Base-by-base conservation (phyloP, 2,113 vertebrate genomes). In the Odocoileus hemionus region DNA sequence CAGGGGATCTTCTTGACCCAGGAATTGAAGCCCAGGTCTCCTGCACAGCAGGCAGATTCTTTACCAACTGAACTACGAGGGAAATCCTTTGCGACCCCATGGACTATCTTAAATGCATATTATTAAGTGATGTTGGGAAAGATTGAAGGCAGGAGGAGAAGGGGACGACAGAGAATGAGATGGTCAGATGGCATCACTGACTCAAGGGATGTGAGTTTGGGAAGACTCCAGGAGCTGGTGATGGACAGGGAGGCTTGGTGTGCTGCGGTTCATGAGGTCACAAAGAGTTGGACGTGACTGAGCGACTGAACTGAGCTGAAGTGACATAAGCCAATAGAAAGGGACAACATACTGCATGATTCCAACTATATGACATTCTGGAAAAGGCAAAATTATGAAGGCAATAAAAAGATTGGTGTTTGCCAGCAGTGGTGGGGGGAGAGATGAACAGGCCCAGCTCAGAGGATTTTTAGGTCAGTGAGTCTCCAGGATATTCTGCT, bases 1-100 rank as follows among this genome's bases (percentile, higher is more conserved):
- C 19, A 23, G 67, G n/a, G n/a, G n/a, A 70, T 23, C n/a, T 39
- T 70, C 67, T 17, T 0, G 2, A 70, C 1, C 0, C 10, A 70
- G 67, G 67, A 70, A 23, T 39, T 0, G 5, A 70, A 70, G 19
- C 67, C n/a, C 67, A 70, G 67, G 67, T 70, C n/a, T 70, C n/a
- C n/a, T 39, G n/a, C 19, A 23, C 21, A 19, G n/a, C 67, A 70
- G 67, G 67, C 67, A 70, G 67, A 39, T 70, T 70, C 67, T 70
- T 70, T 19, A 39, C 67, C 67, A 70, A 12, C 67, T 23, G 19
- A 70, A 19, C n/a, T 70, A 70, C 0, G 0, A 70, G 67, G 67
- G 67, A 70, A 39, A 11, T 10, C 67, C 19, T 70, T 23, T 39
- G 67, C 5, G 0, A 39, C n/a, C 67, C 5, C n/a, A 12, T 12